Percentiles rank a stretch among this genome's conserved stretches.
These are phyloP conservation scores for Drosophila paulistorum DNA, from an alignment of 1,140 invertebrate species.

Conservation along the genomic window DNA sequence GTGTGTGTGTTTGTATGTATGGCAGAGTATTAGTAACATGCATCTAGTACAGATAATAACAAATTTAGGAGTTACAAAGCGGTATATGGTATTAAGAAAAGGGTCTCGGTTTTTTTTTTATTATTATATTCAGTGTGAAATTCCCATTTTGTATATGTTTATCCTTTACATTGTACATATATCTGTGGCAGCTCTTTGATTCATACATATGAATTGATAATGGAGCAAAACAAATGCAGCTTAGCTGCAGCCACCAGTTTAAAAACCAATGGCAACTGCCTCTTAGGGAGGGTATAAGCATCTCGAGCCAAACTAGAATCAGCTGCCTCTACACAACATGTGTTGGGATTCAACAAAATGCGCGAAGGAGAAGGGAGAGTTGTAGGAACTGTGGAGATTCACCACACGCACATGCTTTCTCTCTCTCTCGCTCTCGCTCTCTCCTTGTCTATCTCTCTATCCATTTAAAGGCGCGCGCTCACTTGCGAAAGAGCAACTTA, in stretches of 20 bases:
- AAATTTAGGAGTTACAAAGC: neutral
- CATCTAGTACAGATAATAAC: slow-evolving; percentile 25
- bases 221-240: slow-evolving; percentile 73
- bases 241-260: slow-evolving; percentile 47
- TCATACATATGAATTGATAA: slow-evolving; percentile 74
- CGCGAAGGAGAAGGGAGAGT: slow-evolving; percentile 5
- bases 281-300: neutral
- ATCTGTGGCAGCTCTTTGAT: neutral
- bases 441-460: neutral
- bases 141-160: too few relatives aligned
- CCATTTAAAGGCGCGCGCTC: slow-evolving; percentile 35
- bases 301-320: neutral
- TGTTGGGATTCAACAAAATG: neutral
- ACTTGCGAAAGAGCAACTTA: slow-evolving; percentile 10
- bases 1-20: slow-evolving; percentile 2
- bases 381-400: slow-evolving; percentile 7
- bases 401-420: slow-evolving; percentile 18
- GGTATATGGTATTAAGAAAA: too few relatives aligned
- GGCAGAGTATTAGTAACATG: slow-evolving; percentile 26
- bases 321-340: neutral
- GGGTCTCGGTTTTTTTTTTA: too few relatives aligned
- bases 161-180: neutral
- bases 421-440: neutral
- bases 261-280: slow-evolving; percentile 59
- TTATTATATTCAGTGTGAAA: too few relatives aligned